phyloP scores from a whole-genome alignment of 2,888 invertebrate genomes.

The Drosophila quinaria region DNA sequence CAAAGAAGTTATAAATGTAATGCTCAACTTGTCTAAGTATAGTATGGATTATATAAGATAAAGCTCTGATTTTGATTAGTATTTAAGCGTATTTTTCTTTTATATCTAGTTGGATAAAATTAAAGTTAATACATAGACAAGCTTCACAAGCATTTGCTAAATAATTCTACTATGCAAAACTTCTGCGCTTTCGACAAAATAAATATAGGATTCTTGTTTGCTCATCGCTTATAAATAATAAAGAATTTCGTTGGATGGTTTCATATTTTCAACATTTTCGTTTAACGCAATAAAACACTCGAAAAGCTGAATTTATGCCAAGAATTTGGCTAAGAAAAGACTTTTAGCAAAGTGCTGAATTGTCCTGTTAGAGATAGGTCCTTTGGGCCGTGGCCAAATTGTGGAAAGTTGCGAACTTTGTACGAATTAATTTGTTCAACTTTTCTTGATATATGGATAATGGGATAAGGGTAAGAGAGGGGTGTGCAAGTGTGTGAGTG shows the following conservation, averaged over 20 bases:
- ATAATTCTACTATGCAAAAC: not conserved
- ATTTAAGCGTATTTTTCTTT: not conserved
- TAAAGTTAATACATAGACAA: not conserved
- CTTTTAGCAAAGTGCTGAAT: conserved; percentile 47
- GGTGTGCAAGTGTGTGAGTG: conserved; percentile 10
- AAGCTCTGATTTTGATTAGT: not conserved
- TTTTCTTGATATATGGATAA: conserved; percentile 55
- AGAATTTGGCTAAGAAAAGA: conserved; percentile 51
- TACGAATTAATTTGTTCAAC: conserved; percentile 75
- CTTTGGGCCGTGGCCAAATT: conserved; percentile 63
- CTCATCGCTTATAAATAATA: not conserved
- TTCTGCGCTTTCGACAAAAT: not conserved
- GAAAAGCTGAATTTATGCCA: conserved; percentile 46
- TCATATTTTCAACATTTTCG: conserved; percentile 17
- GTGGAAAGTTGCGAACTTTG: conserved; percentile 71
- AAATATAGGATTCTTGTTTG: not conserved
- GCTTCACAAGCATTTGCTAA: no score
- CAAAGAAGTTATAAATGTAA: not conserved
- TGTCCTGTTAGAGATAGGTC: conserved; percentile 31
- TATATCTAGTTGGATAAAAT: not conserved
- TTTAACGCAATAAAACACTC: conserved; percentile 20
- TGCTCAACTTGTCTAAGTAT: not conserved
- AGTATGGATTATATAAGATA: not conserved
- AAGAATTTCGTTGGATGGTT: conserved; percentile 1
- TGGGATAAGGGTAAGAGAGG: not conserved